A percentile compares a stretch with the other conserved stretches of the same genome.
Evolutionary conservation across 1,140 invertebrate genomes (phyloP).

Genomic region (Apis dorsata): DNA sequence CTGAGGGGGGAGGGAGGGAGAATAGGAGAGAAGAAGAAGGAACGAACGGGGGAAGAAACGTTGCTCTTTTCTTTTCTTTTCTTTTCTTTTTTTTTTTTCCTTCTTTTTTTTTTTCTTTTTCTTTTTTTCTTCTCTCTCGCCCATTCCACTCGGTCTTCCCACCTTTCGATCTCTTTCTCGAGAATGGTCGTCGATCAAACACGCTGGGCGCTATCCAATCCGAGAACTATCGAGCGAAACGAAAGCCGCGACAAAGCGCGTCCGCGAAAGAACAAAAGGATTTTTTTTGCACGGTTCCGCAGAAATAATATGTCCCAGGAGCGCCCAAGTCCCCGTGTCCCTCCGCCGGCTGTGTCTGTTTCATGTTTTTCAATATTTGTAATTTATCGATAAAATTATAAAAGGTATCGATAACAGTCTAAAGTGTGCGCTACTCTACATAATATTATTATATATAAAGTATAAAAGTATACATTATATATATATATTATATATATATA

Average conservation of each 20-base stretch:
- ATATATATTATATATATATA: conserved; percentile 77
- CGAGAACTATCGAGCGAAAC: neutral
- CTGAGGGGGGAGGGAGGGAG: neutral
- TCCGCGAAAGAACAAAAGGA: conserved; percentile 21
- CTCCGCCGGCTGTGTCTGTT: conserved; percentile 76
- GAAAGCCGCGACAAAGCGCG: conserved; percentile 45
- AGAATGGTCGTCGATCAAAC: conserved; percentile 14
- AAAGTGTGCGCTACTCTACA: conserved; percentile 80
- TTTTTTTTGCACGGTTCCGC: conserved; percentile 59
- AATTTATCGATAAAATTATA: conserved; percentile 81
- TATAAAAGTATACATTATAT: conserved; percentile 79
- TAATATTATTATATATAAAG: conserved; percentile 79
- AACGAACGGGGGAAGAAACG: neutral
- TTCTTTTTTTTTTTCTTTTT: neutral
- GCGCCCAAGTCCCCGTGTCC: conserved; percentile 66
- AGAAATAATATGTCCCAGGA: conserved; percentile 42
- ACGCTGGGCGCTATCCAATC: neutral
- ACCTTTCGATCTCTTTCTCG: conserved; percentile 2
- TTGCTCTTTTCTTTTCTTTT: neutral
- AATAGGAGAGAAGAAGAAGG: neutral
- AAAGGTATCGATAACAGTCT: conserved; percentile 79
- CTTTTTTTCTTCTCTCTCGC: neutral
- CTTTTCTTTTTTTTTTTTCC: neutral
- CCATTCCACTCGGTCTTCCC: neutral
- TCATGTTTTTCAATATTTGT: conserved; percentile 81